These are phyloP conservation scores for Mionectes olivaceus DNA, from an alignment of 2,797 vertebrate species.

Conservation along the genomic window DNA sequence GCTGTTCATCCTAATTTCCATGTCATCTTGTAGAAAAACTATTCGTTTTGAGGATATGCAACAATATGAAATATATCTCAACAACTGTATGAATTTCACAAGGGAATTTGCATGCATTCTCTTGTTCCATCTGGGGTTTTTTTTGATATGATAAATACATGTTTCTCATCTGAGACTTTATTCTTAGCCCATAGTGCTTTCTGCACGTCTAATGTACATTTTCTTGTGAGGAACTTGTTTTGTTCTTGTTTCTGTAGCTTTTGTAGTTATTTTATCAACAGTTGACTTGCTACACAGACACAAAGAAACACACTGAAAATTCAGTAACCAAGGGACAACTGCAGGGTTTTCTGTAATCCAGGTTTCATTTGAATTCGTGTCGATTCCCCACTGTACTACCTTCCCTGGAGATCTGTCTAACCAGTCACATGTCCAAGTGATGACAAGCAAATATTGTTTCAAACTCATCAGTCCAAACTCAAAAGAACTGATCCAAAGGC, in stretches of 20 bases:
- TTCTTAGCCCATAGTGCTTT: slow-evolving; percentile 16
- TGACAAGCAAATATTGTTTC: neutral
- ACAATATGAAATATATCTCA: neutral
- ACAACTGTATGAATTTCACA: neutral
- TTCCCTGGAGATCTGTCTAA: neutral
- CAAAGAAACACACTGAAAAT: slow-evolving; percentile 5
- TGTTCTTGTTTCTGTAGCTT: neutral
- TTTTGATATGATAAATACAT: neutral
- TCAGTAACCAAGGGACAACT: neutral
- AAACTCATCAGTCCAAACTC: neutral
- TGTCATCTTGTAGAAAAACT: neutral
- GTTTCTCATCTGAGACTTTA: neutral
- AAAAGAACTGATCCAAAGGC: neutral
- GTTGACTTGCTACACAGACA: neutral
- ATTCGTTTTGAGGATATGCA: neutral
- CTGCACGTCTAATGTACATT: neutral
- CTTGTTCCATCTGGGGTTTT: neutral
- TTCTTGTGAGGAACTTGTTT: neutral
- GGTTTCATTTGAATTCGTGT: neutral
- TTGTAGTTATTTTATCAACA: slow-evolving; percentile 8
- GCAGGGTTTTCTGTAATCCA: neutral
- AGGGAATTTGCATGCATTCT: neutral
- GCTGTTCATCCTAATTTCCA: neutral
- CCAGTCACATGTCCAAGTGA: neutral
- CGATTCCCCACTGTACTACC: neutral